These are phyloP conservation scores for Apostichopus leukothele DNA, from an alignment of 53 echinoderm and acorn worm species.

Conservation along the genomic window DNA sequence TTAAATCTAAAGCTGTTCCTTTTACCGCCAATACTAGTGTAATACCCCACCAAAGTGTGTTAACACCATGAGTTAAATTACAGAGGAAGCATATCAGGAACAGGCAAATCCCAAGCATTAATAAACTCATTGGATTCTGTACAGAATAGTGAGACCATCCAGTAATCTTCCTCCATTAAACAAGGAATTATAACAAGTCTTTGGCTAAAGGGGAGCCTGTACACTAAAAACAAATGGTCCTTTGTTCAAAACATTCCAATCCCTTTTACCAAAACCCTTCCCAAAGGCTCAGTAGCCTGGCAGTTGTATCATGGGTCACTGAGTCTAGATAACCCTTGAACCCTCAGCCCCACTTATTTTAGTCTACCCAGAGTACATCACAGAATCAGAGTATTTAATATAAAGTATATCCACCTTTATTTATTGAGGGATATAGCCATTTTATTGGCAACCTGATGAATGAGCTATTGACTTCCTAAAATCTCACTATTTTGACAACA, in stretches of 20 bases:
- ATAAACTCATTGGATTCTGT: too few species aligned
- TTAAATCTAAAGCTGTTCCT: too few species aligned
- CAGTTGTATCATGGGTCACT: background rate
- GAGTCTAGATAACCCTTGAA: background rate
- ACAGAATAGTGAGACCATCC: too few species aligned
- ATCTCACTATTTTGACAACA: background rate
- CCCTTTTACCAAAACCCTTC: background rate
- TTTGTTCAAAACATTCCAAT: background rate
- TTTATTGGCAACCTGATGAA: background rate
- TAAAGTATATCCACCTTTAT: background rate
- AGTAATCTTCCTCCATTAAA: too few species aligned
- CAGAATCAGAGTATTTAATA: too few species aligned
- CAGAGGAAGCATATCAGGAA: too few species aligned
- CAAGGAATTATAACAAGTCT: too few species aligned
- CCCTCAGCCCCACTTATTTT: background rate
- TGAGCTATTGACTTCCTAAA: background rate
- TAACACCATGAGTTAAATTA: too few species aligned
- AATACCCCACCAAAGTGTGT: too few species aligned
- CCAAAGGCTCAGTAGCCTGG: background rate
- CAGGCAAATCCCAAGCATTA: too few species aligned
- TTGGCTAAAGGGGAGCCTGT: too few species aligned
- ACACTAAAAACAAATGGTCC: background rate
- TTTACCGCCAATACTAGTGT: too few species aligned
- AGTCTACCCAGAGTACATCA: background rate
- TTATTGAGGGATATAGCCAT: background rate